These are phyloP conservation scores for Platycheirus albimanus DNA, from an alignment of 2,888 invertebrate genomes.

Conservation along the genomic window DNA sequence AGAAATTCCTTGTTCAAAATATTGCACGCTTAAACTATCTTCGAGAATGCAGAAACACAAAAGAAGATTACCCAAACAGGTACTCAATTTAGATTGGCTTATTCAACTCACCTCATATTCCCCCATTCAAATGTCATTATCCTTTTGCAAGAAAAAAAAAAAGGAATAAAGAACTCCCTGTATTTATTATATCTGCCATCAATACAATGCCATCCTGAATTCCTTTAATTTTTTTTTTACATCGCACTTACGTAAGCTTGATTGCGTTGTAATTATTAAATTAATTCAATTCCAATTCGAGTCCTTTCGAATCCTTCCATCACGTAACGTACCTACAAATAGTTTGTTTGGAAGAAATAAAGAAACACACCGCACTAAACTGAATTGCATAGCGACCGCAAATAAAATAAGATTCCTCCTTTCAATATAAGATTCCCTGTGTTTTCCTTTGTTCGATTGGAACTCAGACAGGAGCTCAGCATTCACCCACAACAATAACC, in stretches of 20 bases:
- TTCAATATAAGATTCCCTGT: constrained; percentile 40
- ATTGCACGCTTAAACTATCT: constrained; percentile 18
- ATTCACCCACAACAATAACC: constrained; percentile 65
- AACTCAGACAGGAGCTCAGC: not conserved
- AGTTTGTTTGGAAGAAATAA: too few relatives aligned
- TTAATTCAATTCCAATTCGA: constrained; percentile 63
- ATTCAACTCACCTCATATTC: constrained; percentile 29
- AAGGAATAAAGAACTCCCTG: not conserved
- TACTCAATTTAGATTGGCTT: constrained; percentile 37
- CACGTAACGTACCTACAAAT: too few relatives aligned
- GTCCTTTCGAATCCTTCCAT: not conserved
- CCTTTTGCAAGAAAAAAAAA: constrained; percentile 20
- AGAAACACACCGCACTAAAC: too few relatives aligned
- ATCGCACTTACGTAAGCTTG: constrained; percentile 56
- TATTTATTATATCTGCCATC: constrained; percentile 1
- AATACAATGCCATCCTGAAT: constrained; percentile 42
- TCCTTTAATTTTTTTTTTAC: constrained; percentile 34
- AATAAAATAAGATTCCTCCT: constrained; percentile 33
- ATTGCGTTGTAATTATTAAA: constrained; percentile 72
- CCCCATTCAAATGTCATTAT: constrained; percentile 62
- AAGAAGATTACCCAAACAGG: constrained; percentile 42
- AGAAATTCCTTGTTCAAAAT: constrained; percentile 13
- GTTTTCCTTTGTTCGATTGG: constrained; percentile 47
- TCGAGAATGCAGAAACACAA: constrained; percentile 11
- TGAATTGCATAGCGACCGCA: constrained; percentile 61